Evolutionary conservation across 2,113 vertebrate species (phyloP).

Genomic region (Oryzias celebensis): DNA sequence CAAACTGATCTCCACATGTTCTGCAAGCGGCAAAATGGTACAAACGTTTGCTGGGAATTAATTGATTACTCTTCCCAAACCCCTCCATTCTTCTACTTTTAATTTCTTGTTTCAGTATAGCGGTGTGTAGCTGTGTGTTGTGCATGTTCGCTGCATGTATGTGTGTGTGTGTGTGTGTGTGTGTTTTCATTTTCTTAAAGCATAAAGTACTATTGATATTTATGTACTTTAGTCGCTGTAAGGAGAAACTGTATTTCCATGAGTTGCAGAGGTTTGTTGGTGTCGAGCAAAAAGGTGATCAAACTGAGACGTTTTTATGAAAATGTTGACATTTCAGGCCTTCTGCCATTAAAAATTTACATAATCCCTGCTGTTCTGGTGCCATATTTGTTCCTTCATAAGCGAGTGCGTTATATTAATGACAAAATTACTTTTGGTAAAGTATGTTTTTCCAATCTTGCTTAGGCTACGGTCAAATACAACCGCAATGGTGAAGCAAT

Average conservation of each 20-base stretch:
- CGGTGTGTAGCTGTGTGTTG: conserved; percentile 58
- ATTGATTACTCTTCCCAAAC: conserved; percentile 5
- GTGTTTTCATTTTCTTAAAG: conserved; percentile 41
- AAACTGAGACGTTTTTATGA: conserved; percentile 68
- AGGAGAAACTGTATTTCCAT: conserved; percentile 72
- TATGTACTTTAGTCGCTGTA: conserved; percentile 69
- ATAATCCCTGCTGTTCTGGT: conserved; percentile 43
- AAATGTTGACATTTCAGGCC: conserved; percentile 70
- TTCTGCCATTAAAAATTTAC: conserved; percentile 73
- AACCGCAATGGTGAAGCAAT: no score
- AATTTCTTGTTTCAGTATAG: conserved; percentile 39
- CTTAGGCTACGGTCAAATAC: no score
- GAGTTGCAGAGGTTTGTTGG: conserved; percentile 67
- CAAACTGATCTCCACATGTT: conserved; percentile 39
- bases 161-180: conserved; percentile 25
- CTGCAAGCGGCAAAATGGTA: conserved; percentile 39
- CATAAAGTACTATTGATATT: conserved; percentile 72
- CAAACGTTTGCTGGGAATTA: conserved; percentile 37
- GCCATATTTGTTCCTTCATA: neutral
- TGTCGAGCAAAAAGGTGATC: conserved; percentile 47
- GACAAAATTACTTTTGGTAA: no score
- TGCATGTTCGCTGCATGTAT: conserved; percentile 72
- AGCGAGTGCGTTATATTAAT: no score
- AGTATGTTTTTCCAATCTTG: no score
- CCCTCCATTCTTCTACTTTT: conserved; percentile 23